phyloP scores from a whole-genome alignment of 2,888 invertebrate species.

The Limnephilus lunatus region DNA sequence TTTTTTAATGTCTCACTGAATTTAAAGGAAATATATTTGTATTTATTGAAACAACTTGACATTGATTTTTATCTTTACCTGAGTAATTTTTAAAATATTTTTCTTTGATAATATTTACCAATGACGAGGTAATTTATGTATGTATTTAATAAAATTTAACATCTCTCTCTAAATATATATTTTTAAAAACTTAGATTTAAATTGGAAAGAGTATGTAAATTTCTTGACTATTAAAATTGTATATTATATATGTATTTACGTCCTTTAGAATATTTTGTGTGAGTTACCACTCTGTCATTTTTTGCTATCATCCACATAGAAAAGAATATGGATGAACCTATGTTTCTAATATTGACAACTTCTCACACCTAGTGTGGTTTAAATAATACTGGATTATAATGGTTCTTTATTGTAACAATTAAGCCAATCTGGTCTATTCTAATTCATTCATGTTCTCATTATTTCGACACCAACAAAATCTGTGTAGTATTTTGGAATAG shows the following conservation, averaged over 20 bases:
- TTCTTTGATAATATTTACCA: slow-evolving; percentile 27
- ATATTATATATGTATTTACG: background rate
- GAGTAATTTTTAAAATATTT: slow-evolving; percentile 45
- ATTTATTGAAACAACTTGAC: slow-evolving; percentile 36
- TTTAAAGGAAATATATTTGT: slow-evolving; percentile 18
- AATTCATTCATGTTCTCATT: background rate
- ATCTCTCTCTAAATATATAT: slow-evolving; percentile 45
- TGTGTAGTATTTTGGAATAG: background rate
- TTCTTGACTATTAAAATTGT: background rate
- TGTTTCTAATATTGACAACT: background rate
- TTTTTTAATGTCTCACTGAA: background rate
- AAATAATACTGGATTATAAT: background rate
- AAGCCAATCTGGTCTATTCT: background rate
- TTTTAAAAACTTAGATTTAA: slow-evolving; percentile 5
- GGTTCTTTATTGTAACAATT: background rate
- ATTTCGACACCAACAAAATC: background rate
- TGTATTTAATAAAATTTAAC: slow-evolving; percentile 42
- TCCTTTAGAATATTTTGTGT: slow-evolving; percentile 14
- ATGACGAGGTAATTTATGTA: slow-evolving; percentile 31
- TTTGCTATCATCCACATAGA: background rate
- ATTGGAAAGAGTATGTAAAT: background rate
- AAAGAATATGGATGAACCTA: background rate
- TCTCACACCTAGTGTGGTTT: background rate
- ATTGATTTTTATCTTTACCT: slow-evolving; percentile 32
- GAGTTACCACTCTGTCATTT: background rate